Evolutionary conservation across 2,113 vertebrate species (phyloP).

Genomic region (Chinchilla lanigera): DNA sequence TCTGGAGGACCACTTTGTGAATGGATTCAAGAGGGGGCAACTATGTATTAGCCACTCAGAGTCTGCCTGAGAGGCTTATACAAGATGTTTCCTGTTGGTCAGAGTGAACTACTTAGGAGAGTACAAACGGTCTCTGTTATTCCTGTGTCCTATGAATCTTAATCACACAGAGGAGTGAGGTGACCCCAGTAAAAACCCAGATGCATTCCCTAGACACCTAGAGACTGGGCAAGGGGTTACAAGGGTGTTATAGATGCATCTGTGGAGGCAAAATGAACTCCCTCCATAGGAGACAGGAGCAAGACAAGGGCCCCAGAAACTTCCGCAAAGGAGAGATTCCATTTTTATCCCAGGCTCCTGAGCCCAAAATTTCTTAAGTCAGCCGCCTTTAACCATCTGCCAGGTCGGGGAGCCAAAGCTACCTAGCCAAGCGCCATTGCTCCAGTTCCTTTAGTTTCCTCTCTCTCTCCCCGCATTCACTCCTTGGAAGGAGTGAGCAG

Average conservation of each 20-base stretch:
- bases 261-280: neutral
- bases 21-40: neutral
- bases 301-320: neutral
- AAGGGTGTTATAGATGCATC: neutral
- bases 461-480: neutral
- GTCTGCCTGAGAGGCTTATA: slow-evolving; percentile 5
- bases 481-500: neutral
- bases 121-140: neutral
- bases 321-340: neutral
- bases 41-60: neutral
- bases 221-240: neutral
- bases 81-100: neutral
- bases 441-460: neutral
- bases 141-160: neutral
- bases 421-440: slow-evolving; percentile 16
- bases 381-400: slow-evolving; percentile 54
- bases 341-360: neutral
- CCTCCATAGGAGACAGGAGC: neutral
- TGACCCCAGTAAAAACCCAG: neutral
- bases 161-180: neutral
- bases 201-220: neutral
- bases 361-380: slow-evolving; percentile 29
- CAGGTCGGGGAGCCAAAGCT: slow-evolving; percentile 42
- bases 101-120: neutral
- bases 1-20: neutral